Evolutionary conservation across 2,113 vertebrate species (phyloP).

Genomic region (Aspiorhynchus laticeps): DNA sequence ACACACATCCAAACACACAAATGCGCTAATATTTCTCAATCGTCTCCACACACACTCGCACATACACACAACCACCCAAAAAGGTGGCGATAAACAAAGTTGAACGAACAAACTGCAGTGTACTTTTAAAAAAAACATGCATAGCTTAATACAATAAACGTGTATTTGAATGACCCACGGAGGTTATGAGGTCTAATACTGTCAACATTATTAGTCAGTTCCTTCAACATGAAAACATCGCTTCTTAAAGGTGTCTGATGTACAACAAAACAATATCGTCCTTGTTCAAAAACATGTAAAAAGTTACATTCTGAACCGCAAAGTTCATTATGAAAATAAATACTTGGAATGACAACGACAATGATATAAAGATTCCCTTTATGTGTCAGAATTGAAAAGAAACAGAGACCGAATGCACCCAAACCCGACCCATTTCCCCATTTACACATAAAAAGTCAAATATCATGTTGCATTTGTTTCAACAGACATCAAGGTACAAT

Average conservation of each 20-base stretch:
- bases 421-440: conserved; percentile 16
- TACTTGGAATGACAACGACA: conserved; percentile 90
- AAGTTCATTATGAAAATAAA: conserved; percentile 94
- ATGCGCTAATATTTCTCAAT: neutral
- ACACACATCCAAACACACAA: neutral
- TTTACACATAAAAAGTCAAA: conserved; percentile 79
- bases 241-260: conserved; percentile 58
- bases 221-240: conserved; percentile 40
- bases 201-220: conserved; percentile 35
- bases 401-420: conserved; percentile 46
- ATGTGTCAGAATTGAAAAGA: conserved; percentile 51
- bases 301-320: conserved; percentile 98
- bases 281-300: conserved; percentile 77
- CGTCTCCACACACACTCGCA: conserved; percentile 5
- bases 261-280: conserved; percentile 69
- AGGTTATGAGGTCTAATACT: conserved; percentile 49
- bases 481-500: conserved; percentile 78
- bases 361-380: conserved; percentile 74
- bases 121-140: conserved; percentile 69
- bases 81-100: conserved; percentile 68
- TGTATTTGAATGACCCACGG: conserved; percentile 52
- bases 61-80: conserved; percentile 64
- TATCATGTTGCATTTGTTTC: conserved; percentile 69
- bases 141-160: conserved; percentile 73
- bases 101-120: conserved; percentile 62